Percentiles rank a stretch among this genome's conserved stretches.
These are phyloP conservation scores for Acleris laterana DNA, from an alignment of 2,888 invertebrate species.

Conservation along the genomic window DNA sequence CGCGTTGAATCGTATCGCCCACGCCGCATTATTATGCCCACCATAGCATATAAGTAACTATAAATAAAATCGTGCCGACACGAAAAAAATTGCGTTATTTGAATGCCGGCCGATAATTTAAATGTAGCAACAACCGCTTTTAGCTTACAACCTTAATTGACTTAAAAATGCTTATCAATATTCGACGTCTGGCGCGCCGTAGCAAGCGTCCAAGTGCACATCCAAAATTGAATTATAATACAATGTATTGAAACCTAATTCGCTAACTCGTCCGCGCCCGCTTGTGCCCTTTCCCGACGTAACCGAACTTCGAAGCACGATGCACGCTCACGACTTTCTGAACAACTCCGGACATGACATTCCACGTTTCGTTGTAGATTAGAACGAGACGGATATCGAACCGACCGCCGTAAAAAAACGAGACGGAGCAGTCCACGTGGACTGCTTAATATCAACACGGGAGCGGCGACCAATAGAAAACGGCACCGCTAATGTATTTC, in stretches of 20 bases:
- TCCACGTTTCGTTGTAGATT: conserved; percentile 84
- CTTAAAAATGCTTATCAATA: conserved; percentile 85
- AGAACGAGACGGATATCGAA: conserved; percentile 81
- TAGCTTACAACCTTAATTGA: conserved; percentile 85
- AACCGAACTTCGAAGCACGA: conserved; percentile 76
- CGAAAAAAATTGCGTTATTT: conserved; percentile 84
- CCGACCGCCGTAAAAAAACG: conserved; percentile 77
- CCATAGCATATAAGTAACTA: conserved; percentile 73
- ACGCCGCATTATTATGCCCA: conserved; percentile 62
- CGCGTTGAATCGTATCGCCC: conserved; percentile 52
- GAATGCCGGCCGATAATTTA: conserved; percentile 84
- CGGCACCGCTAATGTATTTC: conserved; percentile 85
- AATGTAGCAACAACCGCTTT: conserved; percentile 85
- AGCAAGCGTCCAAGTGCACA: conserved; percentile 42
- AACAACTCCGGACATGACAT: conserved; percentile 85
- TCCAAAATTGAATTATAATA: conserved; percentile 51
- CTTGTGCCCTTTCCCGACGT: conserved; percentile 63
- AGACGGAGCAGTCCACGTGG: conserved; percentile 83
- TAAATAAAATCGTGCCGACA: conserved; percentile 84
- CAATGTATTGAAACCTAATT: conserved; percentile 35
- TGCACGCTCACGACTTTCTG: conserved; percentile 85
- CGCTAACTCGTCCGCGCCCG: conserved; percentile 44
- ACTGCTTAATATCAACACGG: conserved; percentile 84
- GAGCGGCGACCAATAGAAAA: conserved; percentile 84
- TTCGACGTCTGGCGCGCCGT: conserved; percentile 52